Percentiles rank a stretch among this genome's conserved stretches.
Evolutionary conservation across 2,113 vertebrate genomes (phyloP).

Genomic region (Malurus cyaneus): DNA sequence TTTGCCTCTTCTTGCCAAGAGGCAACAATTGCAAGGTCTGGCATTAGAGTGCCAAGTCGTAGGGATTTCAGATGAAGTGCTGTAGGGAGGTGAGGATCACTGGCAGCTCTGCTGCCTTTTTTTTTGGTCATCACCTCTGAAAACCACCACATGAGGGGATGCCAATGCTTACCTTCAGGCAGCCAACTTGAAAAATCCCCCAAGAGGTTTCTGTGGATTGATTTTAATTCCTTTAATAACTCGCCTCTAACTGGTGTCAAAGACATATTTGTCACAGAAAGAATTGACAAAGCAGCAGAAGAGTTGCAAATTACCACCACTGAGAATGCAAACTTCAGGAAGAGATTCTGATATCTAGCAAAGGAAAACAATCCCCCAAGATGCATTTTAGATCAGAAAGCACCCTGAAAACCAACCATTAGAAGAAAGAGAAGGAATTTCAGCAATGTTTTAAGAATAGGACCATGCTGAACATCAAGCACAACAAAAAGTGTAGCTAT

Average conservation of each 20-base stretch:
- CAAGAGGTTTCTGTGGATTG: background rate
- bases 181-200: background rate
- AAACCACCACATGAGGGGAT: accelerated
- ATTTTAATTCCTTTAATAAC: background rate
- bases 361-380: background rate
- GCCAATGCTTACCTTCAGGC: background rate
- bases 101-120: accelerated
- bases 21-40: background rate
- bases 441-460: background rate
- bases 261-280: background rate
- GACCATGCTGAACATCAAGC: background rate
- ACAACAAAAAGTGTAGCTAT: background rate
- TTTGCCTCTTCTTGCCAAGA: background rate
- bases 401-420: background rate
- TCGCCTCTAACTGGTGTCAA: background rate
- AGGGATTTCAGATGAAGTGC: background rate
- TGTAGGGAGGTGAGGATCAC: background rate
- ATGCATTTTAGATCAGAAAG: background rate
- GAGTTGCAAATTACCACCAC: constrained; percentile 1
- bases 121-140: background rate
- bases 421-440: background rate
- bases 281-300: background rate
- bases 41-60: accelerated
- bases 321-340: background rate
- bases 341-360: background rate